phyloP scores from a whole-genome alignment of 2,888 invertebrate genomes.

The Nymphalis c-album region DNA sequence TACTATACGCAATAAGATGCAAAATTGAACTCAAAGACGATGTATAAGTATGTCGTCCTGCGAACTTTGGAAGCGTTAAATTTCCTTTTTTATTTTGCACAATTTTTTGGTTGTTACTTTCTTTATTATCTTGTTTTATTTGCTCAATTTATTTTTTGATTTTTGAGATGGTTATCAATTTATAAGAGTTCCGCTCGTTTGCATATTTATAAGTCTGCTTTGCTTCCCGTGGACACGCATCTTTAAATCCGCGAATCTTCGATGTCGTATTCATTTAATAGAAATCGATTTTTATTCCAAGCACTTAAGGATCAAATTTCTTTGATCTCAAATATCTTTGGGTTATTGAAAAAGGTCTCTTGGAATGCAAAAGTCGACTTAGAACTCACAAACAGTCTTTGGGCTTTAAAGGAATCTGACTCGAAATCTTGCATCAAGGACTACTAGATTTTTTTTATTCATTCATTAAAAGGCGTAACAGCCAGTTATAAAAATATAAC shows the following conservation, averaged over 20 bases:
- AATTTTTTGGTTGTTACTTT: too few species aligned
- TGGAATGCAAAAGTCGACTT: slow-evolving; percentile 34
- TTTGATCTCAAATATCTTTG: slow-evolving; percentile 18
- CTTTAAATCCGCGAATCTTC: slow-evolving; percentile 16
- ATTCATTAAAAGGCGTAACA: neutral
- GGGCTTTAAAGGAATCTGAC: slow-evolving; percentile 21
- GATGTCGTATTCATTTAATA: neutral
- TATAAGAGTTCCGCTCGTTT: neutral
- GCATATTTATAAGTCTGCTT: neutral
- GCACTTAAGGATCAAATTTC: slow-evolving; percentile 1
- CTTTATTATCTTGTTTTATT: too few species aligned
- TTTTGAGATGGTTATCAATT: neutral
- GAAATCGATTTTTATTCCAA: slow-evolving; percentile 4
- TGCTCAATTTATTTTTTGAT: neutral
- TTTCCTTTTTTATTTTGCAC: too few species aligned
- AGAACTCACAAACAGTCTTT: slow-evolving; percentile 15
- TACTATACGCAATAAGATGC: slow-evolving; percentile 37
- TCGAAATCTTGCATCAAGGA: slow-evolving; percentile 26
- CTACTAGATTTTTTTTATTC: slow-evolving; percentile 12
- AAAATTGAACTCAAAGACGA: slow-evolving; percentile 33
- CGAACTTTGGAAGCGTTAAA: neutral
- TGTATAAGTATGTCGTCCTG: neutral
- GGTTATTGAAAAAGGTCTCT: slow-evolving; percentile 31
- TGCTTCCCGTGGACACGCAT: neutral
- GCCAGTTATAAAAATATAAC: neutral